Base-by-base conservation (phyloP, 2,113 vertebrate species). In the Dryoscopus gambensis region DNA sequence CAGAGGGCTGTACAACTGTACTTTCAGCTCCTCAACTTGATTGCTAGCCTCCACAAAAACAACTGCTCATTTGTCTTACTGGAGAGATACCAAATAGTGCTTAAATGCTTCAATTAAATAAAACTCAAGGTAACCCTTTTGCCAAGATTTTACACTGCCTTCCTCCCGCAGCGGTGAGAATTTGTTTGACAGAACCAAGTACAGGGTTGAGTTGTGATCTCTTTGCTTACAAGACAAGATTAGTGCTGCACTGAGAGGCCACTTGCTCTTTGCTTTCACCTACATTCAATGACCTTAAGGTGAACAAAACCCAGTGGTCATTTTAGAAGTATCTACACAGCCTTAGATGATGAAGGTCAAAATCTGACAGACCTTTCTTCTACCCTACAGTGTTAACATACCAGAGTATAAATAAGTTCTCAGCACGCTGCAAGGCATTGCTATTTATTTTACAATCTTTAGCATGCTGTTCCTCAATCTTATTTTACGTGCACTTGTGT, bases 101-200 rank as follows among this genome's bases (percentile, higher is more conserved):
- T 91, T 68, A 27, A 92, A 64, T 14, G 33, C 74, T 75, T 89
- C 47, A 67, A 24, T 84, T 80, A 75, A 95, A 95, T 93, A 93
- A 90, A 97, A 76, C 11, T 79, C 57, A 56, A 93, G 35, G 47
- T 52, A 64, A 65, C 22, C 25, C 8, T 65, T 91, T 30, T 88
- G 75, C 44, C n/a, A 73, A 31, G 33, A 56, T 44, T 83, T 93
- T 60, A 15, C 37, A 80, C 10, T n/a, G 10, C 68, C 56, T 67
- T 67, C 20, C 39, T 52, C 6, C 23, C 47, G 16, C 63, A 81
- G 28, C 0, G 0, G 30, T 33, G 47, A 89, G 35, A 46, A 30
- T 59, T 88, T 73, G 13, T 83, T 79, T 49, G 23, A 40, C 40
- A 71, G 59, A 79, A 53, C 24, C 0, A 0, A 49, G 17, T 53